Evolutionary conservation across 2,888 invertebrate genomes (phyloP), one percentile per base, ranked within the genome.

Genomic region (Acrocyrtus sp.): DNA sequence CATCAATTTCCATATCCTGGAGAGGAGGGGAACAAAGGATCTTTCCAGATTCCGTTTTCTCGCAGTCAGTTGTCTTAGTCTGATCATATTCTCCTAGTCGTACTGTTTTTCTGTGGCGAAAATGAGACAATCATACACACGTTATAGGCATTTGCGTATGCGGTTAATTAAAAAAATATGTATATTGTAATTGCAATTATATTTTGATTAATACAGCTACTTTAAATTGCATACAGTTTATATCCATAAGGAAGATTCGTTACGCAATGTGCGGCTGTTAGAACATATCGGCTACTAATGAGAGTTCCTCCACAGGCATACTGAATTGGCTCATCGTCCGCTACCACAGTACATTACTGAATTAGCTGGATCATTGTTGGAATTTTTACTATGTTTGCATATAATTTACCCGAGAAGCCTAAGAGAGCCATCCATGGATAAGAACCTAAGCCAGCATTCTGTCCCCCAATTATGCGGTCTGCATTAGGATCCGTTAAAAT

Each of bases 71-170:
- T 15, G 62, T 58, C 2, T 8, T 47, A 5, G 21, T 39, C 53
- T 77, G 74, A 17, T 76, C 69, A 60, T 80, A 79, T 34, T 80
- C 80, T 3, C 80, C 80, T 0, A 80, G 22, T 10, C 78, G 62
- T 1, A 76, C 75, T 10, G 72, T 62, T 34, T 66, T 74, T 19
- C 78, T 78, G 22, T 22, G 43, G n/a, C n/a, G n/a, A n/a, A 43
- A 41, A 39, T 8, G 12, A 24, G 10, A 17, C 27, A 41, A 41
- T 12, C 41, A 8, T 22, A 41, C 5, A 57, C 15, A 57, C n/a
- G n/a, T n/a, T n/a, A n/a, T n/a, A n/a, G n/a, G n/a, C n/a, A n/a
- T n/a, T n/a, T n/a, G n/a, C n/a, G n/a, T n/a, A n/a, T n/a, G n/a
- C n/a, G n/a, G n/a, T n/a, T n/a, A n/a, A n/a, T n/a, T n/a, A n/a